Evolutionary conservation across 2,888 invertebrate species (phyloP), one percentile per base, ranked within the genome.

Genomic region (Tricholauxania praeusta): DNA sequence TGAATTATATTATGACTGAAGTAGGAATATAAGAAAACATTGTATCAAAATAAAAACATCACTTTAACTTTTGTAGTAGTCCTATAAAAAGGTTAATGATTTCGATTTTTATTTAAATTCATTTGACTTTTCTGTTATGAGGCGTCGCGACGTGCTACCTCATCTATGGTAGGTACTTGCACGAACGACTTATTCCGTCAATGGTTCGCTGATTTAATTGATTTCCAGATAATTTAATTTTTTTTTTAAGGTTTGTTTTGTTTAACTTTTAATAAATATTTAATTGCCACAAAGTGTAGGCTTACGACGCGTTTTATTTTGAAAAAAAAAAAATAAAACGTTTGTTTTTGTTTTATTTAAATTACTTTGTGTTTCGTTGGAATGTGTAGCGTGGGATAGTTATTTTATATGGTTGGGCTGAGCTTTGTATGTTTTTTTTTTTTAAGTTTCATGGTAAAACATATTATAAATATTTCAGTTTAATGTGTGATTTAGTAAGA

Each of bases 231-330:
- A 19, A 53, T 19, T 55, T 22, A 22, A 15, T 55, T 15, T 55
- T 55, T 12, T 53, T 17, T 39, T 39, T 39, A 39, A 39, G 39
- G 39, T 39, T 39, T 39, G 39, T 39, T 39, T 39, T 39, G 39
- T 39, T 39, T 10, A 39, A 10, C 39, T 39, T 39, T 39, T 39
- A 39, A 39, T 39, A 39, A 39, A 39, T 39, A 39, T 55, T 55
- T 55, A 55, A 55, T 55, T 55, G 55, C 55, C 55, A 15, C n/a
- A 17, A 22, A 55, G 55, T 55, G 55, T 55, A 55, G 55, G 55
- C 22, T 12, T 19, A n/a, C 55, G 39, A 39, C 39, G 39, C 39
- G 39, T 28, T 28, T 28, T 28, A 39, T 2, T 39, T 39, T n/a
- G n/a, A n/a, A n/a, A n/a, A 39, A 39, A 7, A 39, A 39, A 28